Evolutionary conservation across 2,113 vertebrate species (phyloP), one percentile per base, ranked within the genome.

Genomic region (Cettia cetti): DNA sequence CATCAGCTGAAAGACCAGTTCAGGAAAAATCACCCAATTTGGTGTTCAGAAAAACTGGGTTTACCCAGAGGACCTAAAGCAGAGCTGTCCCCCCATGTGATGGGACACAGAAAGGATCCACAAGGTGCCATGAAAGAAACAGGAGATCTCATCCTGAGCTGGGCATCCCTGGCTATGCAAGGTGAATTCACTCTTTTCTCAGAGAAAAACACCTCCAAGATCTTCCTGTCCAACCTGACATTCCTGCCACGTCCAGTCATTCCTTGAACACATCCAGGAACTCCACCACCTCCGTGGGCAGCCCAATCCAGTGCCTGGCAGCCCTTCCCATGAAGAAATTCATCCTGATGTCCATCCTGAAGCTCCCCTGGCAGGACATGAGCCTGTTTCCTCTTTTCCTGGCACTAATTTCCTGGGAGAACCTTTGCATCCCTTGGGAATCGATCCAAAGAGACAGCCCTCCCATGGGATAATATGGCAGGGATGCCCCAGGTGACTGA

Each of bases 161-260:
- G 7, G 44, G 6, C 12, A 20, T 27, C 15, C 23, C 57, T 50
- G 47, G 21, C 33, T 37, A 5, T 22, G 40, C 28, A 30, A 82
- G 9, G 30, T 2, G 10, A 79, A 57, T 28, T 66, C 6, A 21
- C 8, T 66, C 28, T 15, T 65, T 53, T 53, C 21, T 39, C 42
- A 33, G 42, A 15, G 23, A 61, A 42, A 70, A 77, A 56, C 21
- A 23, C 12, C 10, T 56, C 56, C 40, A 35, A 42, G 30, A 1
- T 42, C 26, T 66, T 53, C 13, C 8, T 14, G 40, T 16, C 63
- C 49, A 42, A 7, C 15, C 15, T 21, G 30, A 40, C 39, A 40
- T 23, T 23, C 7, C 52, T 45, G 37, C 10, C 39, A 30, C 0
- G 0, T 66, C 68, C 44, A 21, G 39, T 11, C 2, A 1, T 45